Conservation (phyloP, 2,888 invertebrate species). For the Strigamia maritima region DNA sequence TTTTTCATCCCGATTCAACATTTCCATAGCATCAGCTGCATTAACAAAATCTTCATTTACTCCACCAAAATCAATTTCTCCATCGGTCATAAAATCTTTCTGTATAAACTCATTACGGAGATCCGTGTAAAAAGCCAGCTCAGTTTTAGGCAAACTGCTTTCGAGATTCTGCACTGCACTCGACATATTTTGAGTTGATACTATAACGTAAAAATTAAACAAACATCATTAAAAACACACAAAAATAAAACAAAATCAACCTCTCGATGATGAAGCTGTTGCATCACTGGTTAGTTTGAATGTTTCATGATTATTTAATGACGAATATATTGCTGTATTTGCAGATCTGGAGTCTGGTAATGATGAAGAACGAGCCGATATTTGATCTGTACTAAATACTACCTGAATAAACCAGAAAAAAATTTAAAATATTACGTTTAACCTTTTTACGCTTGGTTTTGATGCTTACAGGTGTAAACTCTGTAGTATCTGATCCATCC, state of each 20-base stretch:
- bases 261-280: neutral
- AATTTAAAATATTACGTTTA: neutral
- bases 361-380: constrained; percentile 30
- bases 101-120: neutral
- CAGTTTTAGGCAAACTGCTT: neutral
- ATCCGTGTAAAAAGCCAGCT: neutral
- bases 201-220: neutral
- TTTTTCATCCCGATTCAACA: neutral
- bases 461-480: neutral
- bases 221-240: neutral
- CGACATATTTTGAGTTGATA: neutral
- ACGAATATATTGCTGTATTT: neutral
- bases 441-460: neutral
- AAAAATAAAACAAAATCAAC: neutral
- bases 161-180: neutral
- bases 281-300: neutral
- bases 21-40: neutral
- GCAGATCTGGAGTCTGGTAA: neutral
- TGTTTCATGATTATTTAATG: neutral
- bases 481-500: neutral
- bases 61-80: neutral
- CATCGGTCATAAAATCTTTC: neutral
- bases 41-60: neutral
- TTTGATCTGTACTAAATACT: neutral
- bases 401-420: neutral